A percentile compares a stretch with the other conserved stretches of the same genome.
Conservation (phyloP, 2,888 invertebrate genomes). For the Nomada fabriciana region DNA sequence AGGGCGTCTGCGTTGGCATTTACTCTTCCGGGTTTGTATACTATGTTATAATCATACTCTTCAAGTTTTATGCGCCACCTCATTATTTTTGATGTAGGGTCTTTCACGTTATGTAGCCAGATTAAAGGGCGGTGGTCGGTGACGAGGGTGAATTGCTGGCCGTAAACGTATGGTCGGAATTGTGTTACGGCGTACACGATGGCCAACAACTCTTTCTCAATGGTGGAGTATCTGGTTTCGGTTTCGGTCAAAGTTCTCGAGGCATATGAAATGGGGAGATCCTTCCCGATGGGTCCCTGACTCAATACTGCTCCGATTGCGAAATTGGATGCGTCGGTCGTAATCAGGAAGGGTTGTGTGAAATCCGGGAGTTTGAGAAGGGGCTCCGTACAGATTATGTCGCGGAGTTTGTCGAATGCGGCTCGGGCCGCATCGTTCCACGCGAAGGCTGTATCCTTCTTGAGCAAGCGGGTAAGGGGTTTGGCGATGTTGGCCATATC, state of each 20-base stretch:
- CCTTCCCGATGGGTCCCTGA: background rate
- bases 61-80: background rate
- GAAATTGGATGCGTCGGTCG: background rate
- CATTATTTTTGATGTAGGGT: background rate
- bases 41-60: too few species aligned
- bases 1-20: background rate
- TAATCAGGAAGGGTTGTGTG: background rate
- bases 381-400: background rate
- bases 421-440: background rate
- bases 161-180: background rate
- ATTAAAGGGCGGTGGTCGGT: too few species aligned
- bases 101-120: background rate
- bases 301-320: background rate
- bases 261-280: background rate
- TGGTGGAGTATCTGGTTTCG: conserved; percentile 8
- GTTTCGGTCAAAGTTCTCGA: conserved; percentile 5
- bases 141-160: too few species aligned
- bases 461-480: background rate
- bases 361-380: background rate
- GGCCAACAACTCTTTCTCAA: conserved; percentile 5
- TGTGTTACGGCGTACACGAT: background rate
- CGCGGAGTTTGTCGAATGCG: background rate
- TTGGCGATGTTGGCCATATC: conserved; percentile 1
- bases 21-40: background rate
- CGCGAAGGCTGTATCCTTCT: too few species aligned